phyloP scores from a whole-genome alignment of 2,888 invertebrate genomes.

The Brenthis hecate region DNA sequence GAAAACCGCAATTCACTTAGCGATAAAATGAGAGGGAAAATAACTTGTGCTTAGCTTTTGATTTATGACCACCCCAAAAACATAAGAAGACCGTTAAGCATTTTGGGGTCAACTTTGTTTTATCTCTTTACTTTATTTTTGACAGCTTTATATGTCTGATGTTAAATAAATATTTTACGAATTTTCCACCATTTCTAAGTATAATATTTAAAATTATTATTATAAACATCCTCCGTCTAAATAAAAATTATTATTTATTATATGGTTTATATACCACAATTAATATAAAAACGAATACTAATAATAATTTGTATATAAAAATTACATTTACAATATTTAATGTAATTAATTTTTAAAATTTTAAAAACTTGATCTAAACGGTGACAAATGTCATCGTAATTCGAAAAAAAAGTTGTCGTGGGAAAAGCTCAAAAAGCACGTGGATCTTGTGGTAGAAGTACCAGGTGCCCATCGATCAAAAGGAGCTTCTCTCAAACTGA shows the following conservation, averaged over 20 bases:
- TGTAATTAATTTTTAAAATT: no score
- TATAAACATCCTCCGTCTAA: no score
- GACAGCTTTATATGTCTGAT: not conserved
- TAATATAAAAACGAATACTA: no score
- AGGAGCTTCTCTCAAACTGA: not conserved
- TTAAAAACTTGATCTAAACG: not conserved
- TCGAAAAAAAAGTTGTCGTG: not conserved
- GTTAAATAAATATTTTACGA: not conserved
- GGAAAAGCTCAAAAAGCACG: slow-evolving; percentile 26
- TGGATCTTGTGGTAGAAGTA: slow-evolving; percentile 23
- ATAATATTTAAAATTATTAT: not conserved
- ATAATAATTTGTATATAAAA: no score
- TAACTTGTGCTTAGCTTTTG: slow-evolving; percentile 12
- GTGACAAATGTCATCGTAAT: not conserved
- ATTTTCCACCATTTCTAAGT: not conserved
- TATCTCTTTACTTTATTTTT: slow-evolving; percentile 12
- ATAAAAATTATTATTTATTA: no score
- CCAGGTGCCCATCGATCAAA: slow-evolving; percentile 22
- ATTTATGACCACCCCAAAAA: slow-evolving; percentile 24
- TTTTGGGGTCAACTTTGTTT: slow-evolving; percentile 21
- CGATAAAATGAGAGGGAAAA: slow-evolving; percentile 12
- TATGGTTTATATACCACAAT: no score
- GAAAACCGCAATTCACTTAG: not conserved
- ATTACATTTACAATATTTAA: no score
- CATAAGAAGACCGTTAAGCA: slow-evolving; percentile 16